Evolutionary conservation across 1,140 invertebrate species (phyloP).

Genomic region (Rhynchophorus ferrugineus): DNA sequence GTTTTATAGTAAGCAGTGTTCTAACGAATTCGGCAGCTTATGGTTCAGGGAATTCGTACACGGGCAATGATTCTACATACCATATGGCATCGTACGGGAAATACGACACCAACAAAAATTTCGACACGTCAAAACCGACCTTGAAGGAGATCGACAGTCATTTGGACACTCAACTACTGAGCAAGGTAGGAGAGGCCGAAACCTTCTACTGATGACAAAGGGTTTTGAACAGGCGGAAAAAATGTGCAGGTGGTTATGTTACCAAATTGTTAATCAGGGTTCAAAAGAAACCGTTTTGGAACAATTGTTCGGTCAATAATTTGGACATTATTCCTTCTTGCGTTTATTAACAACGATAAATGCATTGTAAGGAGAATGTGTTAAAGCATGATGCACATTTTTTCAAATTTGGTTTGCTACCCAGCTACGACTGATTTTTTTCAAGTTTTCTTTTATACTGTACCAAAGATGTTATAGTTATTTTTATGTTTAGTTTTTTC

Average conservation of each 20-base stretch:
- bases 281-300: too few relatives aligned
- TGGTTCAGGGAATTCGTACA: slow-evolving; percentile 52
- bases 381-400: not conserved
- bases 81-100: slow-evolving; percentile 44
- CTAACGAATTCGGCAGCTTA: slow-evolving; percentile 50
- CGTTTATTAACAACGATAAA: too few relatives aligned
- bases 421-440: too few relatives aligned
- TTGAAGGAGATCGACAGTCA: slow-evolving; percentile 72
- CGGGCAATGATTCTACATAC: slow-evolving; percentile 46
- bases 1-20: slow-evolving; percentile 48
- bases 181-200: slow-evolving; percentile 55
- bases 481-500: slow-evolving; percentile 1
- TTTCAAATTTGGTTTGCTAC: not conserved
- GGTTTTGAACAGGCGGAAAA: too few relatives aligned
- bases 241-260: too few relatives aligned
- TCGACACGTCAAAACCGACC: slow-evolving; percentile 66
- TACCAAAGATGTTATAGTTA: slow-evolving; percentile 12
- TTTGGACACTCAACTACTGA: slow-evolving; percentile 52
- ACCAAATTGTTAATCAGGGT: slow-evolving; percentile 3
- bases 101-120: slow-evolving; percentile 54
- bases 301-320: too few relatives aligned
- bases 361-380: too few relatives aligned
- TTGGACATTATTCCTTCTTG: too few relatives aligned
- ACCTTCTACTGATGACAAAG: slow-evolving; percentile 43
- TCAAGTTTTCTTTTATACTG: slow-evolving; percentile 2